Evolutionary conservation across 2,888 invertebrate genomes (phyloP).

Genomic region (Fragum fragum): DNA sequence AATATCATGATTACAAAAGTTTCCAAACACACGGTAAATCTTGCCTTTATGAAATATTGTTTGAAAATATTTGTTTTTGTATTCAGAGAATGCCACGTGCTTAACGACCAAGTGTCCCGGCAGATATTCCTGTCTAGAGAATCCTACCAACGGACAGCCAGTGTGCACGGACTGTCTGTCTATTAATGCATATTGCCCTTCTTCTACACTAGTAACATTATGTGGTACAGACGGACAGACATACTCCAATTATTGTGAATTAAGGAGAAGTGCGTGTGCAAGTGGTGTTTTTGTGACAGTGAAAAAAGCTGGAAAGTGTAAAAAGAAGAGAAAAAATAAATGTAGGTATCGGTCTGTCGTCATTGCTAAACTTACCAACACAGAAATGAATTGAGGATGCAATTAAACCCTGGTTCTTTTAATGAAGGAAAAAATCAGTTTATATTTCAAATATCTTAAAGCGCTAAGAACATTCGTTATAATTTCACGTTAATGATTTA

Average conservation of each 20-base stretch:
- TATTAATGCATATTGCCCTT: slow-evolving; percentile 26
- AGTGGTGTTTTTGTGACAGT: slow-evolving; percentile 92
- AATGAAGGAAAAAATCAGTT: too few relatives aligned
- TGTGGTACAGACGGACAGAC: slow-evolving; percentile 93
- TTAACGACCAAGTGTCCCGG: slow-evolving; percentile 28
- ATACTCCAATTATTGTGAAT: slow-evolving; percentile 93
- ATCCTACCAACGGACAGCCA: slow-evolving; percentile 90
- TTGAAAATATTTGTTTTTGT: not conserved
- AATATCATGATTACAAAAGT: too few relatives aligned
- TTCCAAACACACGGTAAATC: too few relatives aligned
- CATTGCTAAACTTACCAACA: too few relatives aligned
- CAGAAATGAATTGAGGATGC: too few relatives aligned
- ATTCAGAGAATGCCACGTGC: slow-evolving; percentile 57
- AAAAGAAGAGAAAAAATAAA: slow-evolving; percentile 61
- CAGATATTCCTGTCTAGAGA: slow-evolving; percentile 91
- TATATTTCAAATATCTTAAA: too few relatives aligned
- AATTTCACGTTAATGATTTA: too few relatives aligned
- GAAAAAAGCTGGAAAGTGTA: slow-evolving; percentile 88
- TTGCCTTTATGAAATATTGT: too few relatives aligned
- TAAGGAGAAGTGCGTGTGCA: slow-evolving; percentile 92
- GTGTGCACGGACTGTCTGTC: slow-evolving; percentile 88
- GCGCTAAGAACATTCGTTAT: too few relatives aligned
- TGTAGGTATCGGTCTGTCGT: not conserved
- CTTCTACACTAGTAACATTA: slow-evolving; percentile 82
- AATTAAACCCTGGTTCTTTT: too few relatives aligned